These are phyloP conservation scores for Andrena marginata DNA, from an alignment of 2,888 invertebrate genomes.

Conservation along the genomic window DNA sequence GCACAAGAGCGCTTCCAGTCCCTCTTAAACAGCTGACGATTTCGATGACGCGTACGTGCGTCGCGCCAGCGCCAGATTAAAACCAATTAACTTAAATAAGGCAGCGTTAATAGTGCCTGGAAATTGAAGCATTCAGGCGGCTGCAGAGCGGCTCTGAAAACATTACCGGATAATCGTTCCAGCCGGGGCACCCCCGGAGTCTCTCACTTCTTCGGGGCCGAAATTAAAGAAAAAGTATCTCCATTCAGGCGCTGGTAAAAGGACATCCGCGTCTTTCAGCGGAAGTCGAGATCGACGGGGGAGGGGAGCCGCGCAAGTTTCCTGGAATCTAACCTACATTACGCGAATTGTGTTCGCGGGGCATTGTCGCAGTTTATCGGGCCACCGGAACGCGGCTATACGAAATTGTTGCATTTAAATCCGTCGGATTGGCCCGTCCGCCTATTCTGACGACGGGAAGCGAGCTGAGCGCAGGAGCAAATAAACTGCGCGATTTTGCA, in stretches of 20 bases:
- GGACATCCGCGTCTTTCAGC: conserved; percentile 24
- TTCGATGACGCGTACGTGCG: conserved; percentile 3
- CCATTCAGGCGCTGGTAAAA: conserved; percentile 18
- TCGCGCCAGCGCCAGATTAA: conserved; percentile 46
- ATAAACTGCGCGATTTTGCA: conserved; percentile 12
- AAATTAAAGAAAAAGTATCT: conserved; percentile 21
- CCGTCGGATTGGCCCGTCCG: conserved; percentile 48
- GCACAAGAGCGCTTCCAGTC: not conserved
- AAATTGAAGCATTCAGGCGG: conserved; percentile 39
- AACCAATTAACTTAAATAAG: conserved; percentile 55
- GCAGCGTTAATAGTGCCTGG: conserved; percentile 51
- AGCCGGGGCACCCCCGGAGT: not conserved
- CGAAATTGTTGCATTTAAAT: conserved; percentile 58
- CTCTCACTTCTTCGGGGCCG: not conserved
- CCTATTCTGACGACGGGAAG: conserved; percentile 4
- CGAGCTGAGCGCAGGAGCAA: conserved; percentile 12
- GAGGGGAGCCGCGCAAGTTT: conserved; percentile 13
- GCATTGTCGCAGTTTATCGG: conserved; percentile 39
- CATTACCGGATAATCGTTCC: conserved; percentile 39
- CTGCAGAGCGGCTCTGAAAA: conserved; percentile 30
- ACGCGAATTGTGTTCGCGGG: conserved; percentile 34
- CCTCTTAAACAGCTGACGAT: conserved; percentile 37
- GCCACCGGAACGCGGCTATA: conserved; percentile 13
- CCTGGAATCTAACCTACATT: conserved; percentile 41
- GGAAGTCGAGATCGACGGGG: not conserved